A percentile compares a stretch with the other conserved stretches of the same genome.
phyloP scores from a whole-genome alignment of 1,140 invertebrate species.

The Drosophila ogumai region DNA sequence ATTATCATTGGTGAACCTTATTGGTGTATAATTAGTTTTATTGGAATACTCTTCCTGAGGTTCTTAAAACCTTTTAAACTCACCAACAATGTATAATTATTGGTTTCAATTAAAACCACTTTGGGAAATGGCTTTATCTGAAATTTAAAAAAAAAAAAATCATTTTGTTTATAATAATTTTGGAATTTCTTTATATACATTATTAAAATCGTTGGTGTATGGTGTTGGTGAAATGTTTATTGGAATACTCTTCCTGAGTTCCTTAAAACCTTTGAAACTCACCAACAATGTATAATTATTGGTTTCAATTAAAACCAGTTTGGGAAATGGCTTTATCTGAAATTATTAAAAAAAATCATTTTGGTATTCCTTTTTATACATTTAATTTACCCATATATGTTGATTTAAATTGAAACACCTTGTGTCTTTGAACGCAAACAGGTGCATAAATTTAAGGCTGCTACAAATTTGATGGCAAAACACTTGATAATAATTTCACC shows the following conservation, averaged over 20 bases:
- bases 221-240: not conserved
- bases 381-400: not conserved
- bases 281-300: no score
- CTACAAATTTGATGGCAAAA: conserved; percentile 37
- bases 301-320: no score
- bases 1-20: not conserved
- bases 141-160: no score
- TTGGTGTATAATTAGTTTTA: not conserved
- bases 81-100: no score
- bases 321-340: no score
- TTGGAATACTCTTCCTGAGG: not conserved
- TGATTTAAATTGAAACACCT: conserved; percentile 5
- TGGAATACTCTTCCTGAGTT: not conserved
- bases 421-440: conserved; percentile 7
- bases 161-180: not conserved
- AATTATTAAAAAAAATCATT: no score
- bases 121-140: no score
- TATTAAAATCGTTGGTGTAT: not conserved
- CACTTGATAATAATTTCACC: conserved; percentile 45
- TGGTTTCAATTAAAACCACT: no score
- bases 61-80: no score
- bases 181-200: no score
- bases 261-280: no score
- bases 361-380: not conserved
- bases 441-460: conserved; percentile 38